Evolutionary conservation across 2,888 invertebrate genomes (phyloP).

Genomic region (Archips xylosteana): DNA sequence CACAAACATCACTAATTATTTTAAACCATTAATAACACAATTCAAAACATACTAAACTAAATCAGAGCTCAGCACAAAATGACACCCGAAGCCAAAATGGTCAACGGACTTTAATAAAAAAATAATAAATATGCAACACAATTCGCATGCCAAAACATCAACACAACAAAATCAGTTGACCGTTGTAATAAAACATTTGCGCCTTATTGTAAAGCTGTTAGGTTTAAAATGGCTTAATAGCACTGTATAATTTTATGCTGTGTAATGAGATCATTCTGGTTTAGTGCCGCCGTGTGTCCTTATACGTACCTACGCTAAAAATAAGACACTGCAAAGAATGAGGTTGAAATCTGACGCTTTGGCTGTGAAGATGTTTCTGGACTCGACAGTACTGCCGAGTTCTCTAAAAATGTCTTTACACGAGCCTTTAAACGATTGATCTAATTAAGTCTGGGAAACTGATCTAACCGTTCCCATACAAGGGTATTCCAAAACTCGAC

Average conservation of each 20-base stretch:
- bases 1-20: background rate
- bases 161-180: background rate
- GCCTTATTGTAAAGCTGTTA: background rate
- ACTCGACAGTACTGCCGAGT: too few relatives aligned
- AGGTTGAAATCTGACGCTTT: too few relatives aligned
- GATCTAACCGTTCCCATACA: too few relatives aligned
- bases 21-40: background rate
- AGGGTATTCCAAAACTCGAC: too few relatives aligned
- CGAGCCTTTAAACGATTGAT: too few relatives aligned
- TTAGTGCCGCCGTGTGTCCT: background rate
- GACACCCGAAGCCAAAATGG: conserved; percentile 3
- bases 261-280: background rate
- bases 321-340: too few relatives aligned
- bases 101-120: background rate
- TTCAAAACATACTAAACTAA: background rate
- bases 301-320: background rate
- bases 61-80: background rate
- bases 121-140: background rate
- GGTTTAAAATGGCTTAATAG: background rate
- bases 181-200: background rate
- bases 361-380: too few relatives aligned
- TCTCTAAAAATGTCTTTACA: too few relatives aligned
- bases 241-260: background rate
- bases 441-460: too few relatives aligned
- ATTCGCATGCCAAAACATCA: background rate